Conservation (phyloP, 2,888 invertebrate genomes). For the Habrosyne pyritoides region DNA sequence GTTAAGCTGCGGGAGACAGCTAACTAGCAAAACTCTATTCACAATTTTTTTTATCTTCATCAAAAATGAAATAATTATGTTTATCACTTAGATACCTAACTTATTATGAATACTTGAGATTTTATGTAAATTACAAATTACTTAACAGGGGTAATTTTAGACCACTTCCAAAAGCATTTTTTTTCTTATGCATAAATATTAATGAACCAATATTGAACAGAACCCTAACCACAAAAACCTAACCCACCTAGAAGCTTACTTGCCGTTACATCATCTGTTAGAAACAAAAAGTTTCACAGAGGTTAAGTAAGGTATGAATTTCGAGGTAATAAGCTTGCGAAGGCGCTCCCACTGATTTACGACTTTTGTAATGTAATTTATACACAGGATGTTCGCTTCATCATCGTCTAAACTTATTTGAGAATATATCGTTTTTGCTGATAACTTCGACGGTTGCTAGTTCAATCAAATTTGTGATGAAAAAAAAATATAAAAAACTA, state of each 20-base stretch:
- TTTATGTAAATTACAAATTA: too few relatives aligned
- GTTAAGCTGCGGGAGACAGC: too few relatives aligned
- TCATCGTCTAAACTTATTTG: too few relatives aligned
- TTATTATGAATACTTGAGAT: too few relatives aligned
- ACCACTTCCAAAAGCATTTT: too few relatives aligned
- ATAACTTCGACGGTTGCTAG: not conserved
- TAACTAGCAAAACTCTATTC: not conserved
- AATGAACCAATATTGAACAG: not conserved
- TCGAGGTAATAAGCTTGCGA: constrained; percentile 11
- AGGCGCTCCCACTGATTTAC: constrained; percentile 21
- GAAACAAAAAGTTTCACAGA: constrained; percentile 27
- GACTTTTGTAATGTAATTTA: constrained; percentile 27
- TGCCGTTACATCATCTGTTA: constrained; percentile 16
- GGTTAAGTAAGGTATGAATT: constrained; percentile 12
- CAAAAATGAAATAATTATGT: too few relatives aligned
- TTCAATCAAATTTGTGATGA: too few relatives aligned
- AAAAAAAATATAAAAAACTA: too few relatives aligned
- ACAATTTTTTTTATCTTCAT: not conserved
- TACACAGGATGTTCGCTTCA: not conserved
- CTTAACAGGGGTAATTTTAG: too few relatives aligned
- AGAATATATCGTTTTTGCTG: too few relatives aligned
- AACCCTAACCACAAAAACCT: not conserved
- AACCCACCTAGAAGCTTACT: constrained; percentile 13
- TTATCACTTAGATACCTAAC: too few relatives aligned
- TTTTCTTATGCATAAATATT: too few relatives aligned